These are phyloP conservation scores for Caenorhabditis briggsae DNA, from an alignment of 1,140 invertebrate species.

Conservation along the genomic window DNA sequence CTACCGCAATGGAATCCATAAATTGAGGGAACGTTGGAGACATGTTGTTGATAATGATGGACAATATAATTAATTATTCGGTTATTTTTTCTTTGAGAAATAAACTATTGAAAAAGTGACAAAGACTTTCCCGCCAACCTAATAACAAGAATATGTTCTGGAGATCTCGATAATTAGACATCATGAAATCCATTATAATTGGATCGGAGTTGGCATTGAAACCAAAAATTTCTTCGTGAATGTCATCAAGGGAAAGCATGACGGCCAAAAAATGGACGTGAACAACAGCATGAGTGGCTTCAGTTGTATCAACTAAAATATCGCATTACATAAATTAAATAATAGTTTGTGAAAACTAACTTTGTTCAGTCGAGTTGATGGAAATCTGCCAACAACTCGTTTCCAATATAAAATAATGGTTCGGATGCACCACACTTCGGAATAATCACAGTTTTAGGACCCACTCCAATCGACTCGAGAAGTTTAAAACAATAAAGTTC, in stretches of 20 bases:
- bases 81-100: no score
- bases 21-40: no score
- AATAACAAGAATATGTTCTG: not conserved
- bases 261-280: slow-evolving; percentile 1
- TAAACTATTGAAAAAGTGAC: no score
- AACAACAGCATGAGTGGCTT: not conserved
- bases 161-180: not conserved
- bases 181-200: slow-evolving; percentile 13
- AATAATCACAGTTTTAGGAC: slow-evolving; percentile 3
- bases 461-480: slow-evolving; percentile 9
- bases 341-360: slow-evolving; percentile 6
- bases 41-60: no score
- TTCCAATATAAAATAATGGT: slow-evolving; percentile 5
- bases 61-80: no score
- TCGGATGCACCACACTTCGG: slow-evolving; percentile 5
- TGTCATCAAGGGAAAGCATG: not conserved
- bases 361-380: slow-evolving; percentile 26
- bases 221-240: not conserved
- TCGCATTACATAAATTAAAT: not conserved
- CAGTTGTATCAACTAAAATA: not conserved
- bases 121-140: no score
- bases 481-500: slow-evolving; percentile 13
- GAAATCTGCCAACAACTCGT: not conserved
- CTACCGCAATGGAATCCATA: no score
- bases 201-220: slow-evolving; percentile 3